phyloP scores from a whole-genome alignment of 2,797 vertebrate species.

The Danio kyathit region DNA sequence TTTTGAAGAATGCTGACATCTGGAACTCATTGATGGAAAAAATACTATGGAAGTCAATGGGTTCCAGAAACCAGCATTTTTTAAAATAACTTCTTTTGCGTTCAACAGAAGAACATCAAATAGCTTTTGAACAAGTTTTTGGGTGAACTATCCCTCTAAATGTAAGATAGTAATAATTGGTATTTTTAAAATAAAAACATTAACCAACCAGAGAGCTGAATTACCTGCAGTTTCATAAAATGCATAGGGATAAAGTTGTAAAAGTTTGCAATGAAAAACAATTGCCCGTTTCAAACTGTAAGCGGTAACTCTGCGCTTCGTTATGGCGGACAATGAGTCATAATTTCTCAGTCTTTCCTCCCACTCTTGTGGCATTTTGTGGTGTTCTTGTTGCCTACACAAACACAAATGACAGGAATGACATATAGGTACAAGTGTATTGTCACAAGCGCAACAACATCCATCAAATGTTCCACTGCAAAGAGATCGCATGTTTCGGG shows the following conservation, averaged over 20 bases:
- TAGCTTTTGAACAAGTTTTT: too few relatives aligned
- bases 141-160: too few relatives aligned
- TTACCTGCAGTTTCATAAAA: neutral
- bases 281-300: neutral
- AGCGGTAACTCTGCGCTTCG: neutral
- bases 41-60: too few relatives aligned
- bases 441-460: slow-evolving; percentile 32
- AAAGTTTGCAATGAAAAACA: neutral
- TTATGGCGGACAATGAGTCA: slow-evolving; percentile 18
- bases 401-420: slow-evolving; percentile 37
- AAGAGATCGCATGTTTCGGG: neutral
- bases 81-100: too few relatives aligned
- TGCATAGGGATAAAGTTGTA: neutral
- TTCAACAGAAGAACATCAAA: too few relatives aligned
- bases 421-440: neutral
- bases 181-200: too few relatives aligned
- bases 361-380: slow-evolving; percentile 49
- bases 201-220: too few relatives aligned
- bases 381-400: slow-evolving; percentile 27
- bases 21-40: too few relatives aligned
- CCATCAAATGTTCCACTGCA: slow-evolving; percentile 29
- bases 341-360: slow-evolving; percentile 31
- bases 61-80: too few relatives aligned
- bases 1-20: too few relatives aligned
- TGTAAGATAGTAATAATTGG: too few relatives aligned